Evolutionary conservation across 2,797 vertebrate genomes (phyloP), one percentile per base, ranked within the genome.

Genomic region (Smutsia temminckii): DNA sequence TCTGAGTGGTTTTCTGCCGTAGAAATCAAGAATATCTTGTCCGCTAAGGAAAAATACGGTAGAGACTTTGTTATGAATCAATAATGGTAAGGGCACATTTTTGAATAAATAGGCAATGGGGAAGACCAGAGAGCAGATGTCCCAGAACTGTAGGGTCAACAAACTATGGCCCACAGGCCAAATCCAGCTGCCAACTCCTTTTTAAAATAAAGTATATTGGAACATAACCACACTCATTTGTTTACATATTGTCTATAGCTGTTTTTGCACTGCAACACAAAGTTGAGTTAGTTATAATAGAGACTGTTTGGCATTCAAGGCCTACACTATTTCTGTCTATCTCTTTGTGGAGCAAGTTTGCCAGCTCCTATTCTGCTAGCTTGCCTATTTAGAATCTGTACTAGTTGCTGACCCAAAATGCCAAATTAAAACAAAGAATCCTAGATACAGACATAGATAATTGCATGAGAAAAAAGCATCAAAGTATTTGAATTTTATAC

Each of bases 1-100:
- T 96, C 40, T 74, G 49, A 63, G n/a, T 93, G n/a, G 20, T 89
- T 94, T 96, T 94, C 92, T 95, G 40, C 53, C 32, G 27, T 53
- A 69, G 34, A 63, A 89, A 71, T 32, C 25, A 88, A 46, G 32
- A 93, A 32, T 75, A 10, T 29, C 42, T 93, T 57, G 3, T 87
- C 80, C 34, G 1, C 46, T 78, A 75, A 68, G 64, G 32, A 85
- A 94, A 80, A 49, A 74, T 37, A 78, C 25, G 4, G 32, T 23
- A 6, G 8, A 13, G 4, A 72, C 32, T 75, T 95, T 40, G 53
- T 34, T 68, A 0, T 49, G 20, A 85, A 51, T 83, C 20, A 37
- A 42, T 12, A 23, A 68, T 42, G 23, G 25, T 72, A 55, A 91
- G 6, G 29, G 1, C 21, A 74, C 20, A 53, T 89, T 94, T 89